Base-by-base conservation (phyloP, 1,140 invertebrate genomes). In the Zaprionus taronus region DNA sequence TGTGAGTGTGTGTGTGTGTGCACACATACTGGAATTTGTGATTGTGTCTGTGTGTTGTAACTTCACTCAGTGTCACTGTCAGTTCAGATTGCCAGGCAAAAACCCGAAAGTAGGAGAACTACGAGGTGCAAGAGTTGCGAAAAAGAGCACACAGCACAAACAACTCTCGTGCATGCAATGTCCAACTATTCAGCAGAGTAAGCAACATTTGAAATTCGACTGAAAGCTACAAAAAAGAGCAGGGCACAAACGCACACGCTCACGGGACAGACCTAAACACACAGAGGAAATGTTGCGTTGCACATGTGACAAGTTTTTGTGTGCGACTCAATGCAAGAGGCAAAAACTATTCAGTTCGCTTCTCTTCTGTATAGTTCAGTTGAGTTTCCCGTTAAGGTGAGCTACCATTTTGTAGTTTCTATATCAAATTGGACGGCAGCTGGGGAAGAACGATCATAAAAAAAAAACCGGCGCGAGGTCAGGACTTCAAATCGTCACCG, bases 171-270 rank as follows among this genome's bases (percentile, higher is more conserved):
- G 80, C 84, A 79, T 80, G 72, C 80, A 80, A 61, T 73, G 70
- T 71, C 77, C 72, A 73, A 79, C 76, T 77, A 79, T 86, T 85
- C 80, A 74, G 84, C 84, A 84, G 72, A 75, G 84, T 87, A 89
- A 87, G 84, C 85, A 84, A 83, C 84, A 90, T 89, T 89, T 89
- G 84, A 89, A 89, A 87, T 84, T 87, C 84, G 84, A 90, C 84
- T 80, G 79, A 81, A 77, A 84, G 71, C 78, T 75, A 22, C 24
- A 74, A 75, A 89, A 70, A 41, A 66, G 34, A 38, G 24, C 9
- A 20, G 20, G 15, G 28, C 31, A 53, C 56, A 20, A 17, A 56
- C 15, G 34, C 55, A 53, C 56, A 34, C n/a, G 12, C 15, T 17
- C 44, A 72, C 41, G 66, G 58, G 17, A 49, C 6, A 51, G 55